Evolutionary conservation across 1,140 invertebrate species (phyloP), one percentile per base, ranked within the genome.

Genomic region (Chionoecetes opilio): DNA sequence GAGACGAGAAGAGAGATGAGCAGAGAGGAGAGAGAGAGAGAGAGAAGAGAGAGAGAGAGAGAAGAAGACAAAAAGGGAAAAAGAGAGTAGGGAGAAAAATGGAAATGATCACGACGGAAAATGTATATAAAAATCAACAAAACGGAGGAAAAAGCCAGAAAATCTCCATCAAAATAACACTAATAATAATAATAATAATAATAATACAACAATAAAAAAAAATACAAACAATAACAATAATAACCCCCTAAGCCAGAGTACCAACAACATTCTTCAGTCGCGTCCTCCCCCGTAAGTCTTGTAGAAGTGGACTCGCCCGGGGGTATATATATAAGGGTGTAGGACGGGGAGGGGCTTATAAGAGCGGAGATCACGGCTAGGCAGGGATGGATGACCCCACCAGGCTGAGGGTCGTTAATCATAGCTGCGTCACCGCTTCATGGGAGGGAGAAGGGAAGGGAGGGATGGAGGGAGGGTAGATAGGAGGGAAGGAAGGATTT

Each of bases 381-480:
- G 63, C 63, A 75, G 63, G 63, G 63, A 75, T 75, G 63, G 63
- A 75, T 75, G 63, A 75, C 63, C 63, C n/a, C 63, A 26, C 63
- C 63, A n/a, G 63, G 63, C 63, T 75, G 63, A 21, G 21, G 63
- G 63, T 75, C 63, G 63, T 75, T 75, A 75, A 75, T 75, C 63
- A 75, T 75, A 21, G 63, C 46, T 53, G 21, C 46, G 46, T 53
- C 46, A 17, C 46, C 46, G 46, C 46, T 53, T 53, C 46, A 9
- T n/a, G 63, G 63, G n/a, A 75, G 63, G 46, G 46, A 1, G 11
- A 21, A 21, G 53, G 21, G 17, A 26, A 21, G 53, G 53, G 2
- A 26, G 63, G n/a, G 63, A n/a, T 5, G 63, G 63, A 75, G 63
- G 63, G 63, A n/a, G 0, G 11, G 63, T 53, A 53, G 46, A 53